Conservation (phyloP, 2,797 vertebrate genomes). For the Pempheris klunzingeri region DNA sequence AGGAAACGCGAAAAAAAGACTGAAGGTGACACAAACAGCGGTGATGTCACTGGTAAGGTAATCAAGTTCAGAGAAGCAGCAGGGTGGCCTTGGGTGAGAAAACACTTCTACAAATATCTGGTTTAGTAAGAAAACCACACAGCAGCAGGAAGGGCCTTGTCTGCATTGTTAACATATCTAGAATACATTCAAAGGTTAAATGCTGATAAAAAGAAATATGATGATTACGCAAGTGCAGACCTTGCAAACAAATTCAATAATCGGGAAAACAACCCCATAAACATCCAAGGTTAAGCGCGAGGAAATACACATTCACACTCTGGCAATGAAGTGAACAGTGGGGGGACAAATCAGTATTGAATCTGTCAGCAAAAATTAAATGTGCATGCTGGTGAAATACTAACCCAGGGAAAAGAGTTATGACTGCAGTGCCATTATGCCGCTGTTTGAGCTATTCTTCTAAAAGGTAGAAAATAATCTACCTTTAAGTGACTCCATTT, state of each 20-base stretch:
- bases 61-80: slow-evolving; percentile 32
- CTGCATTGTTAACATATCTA: background rate
- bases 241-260: slow-evolving; percentile 19
- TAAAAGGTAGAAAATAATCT: slow-evolving; percentile 32
- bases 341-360: slow-evolving; percentile 49
- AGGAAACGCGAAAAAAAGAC: slow-evolving; percentile 6
- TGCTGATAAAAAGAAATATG: slow-evolving; percentile 3
- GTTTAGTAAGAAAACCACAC: slow-evolving; percentile 9
- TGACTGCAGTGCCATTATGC: slow-evolving; percentile 32
- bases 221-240: background rate
- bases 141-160: background rate
- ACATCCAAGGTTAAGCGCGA: slow-evolving; percentile 43
- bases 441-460: slow-evolving; percentile 31
- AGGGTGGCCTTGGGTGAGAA: slow-evolving; percentile 25
- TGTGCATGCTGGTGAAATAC: slow-evolving; percentile 54
- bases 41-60: slow-evolving; percentile 32
- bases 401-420: slow-evolving; percentile 39
- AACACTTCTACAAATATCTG: slow-evolving; percentile 10
- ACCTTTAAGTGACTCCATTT: slow-evolving; percentile 41
- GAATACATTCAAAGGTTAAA: slow-evolving; percentile 2
- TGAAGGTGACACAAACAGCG: slow-evolving; percentile 38
- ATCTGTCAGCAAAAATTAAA: slow-evolving; percentile 69
- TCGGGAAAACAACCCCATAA: slow-evolving; percentile 34
- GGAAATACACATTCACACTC: slow-evolving; percentile 11
- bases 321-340: slow-evolving; percentile 39